A percentile compares a stretch with the other conserved stretches of the same genome.
Evolutionary conservation across 1,140 invertebrate species (phyloP).

Genomic region (Laupala kohalensis): DNA sequence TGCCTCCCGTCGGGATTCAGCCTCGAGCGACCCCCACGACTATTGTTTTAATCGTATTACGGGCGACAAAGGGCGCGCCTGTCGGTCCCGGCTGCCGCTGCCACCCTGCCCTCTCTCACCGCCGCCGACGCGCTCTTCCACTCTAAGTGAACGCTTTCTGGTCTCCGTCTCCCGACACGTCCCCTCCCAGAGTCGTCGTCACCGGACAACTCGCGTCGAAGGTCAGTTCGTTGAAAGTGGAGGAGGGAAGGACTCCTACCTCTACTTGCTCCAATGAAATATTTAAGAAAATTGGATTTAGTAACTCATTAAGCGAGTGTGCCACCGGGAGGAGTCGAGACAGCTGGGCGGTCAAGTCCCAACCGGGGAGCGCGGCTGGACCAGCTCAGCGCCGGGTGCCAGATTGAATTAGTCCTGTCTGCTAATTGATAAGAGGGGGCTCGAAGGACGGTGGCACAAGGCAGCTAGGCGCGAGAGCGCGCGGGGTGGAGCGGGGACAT

Average conservation of each 20-base stretch:
- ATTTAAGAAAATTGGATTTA: neutral
- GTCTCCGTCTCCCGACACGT: neutral
- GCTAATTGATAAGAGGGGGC: neutral
- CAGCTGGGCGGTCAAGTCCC: neutral
- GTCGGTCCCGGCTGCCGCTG: neutral
- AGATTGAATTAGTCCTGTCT: neutral
- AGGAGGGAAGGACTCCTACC: neutral
- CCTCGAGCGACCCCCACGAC: neutral
- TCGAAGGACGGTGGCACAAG: no score
- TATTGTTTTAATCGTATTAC: neutral
- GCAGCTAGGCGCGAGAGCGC: no score
- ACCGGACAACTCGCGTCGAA: neutral
- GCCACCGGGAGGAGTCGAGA: neutral
- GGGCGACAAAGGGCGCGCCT: neutral
- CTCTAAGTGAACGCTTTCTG: no score
- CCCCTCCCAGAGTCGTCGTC: neutral
- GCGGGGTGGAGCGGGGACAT: neutral
- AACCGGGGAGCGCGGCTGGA: neutral
- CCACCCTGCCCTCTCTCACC: neutral
- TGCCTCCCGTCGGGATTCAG: neutral
- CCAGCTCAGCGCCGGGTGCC: neutral
- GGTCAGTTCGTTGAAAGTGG: neutral
- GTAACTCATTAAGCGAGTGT: neutral
- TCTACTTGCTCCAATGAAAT: neutral
- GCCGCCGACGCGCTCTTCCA: neutral